Base-by-base conservation (phyloP, 2,888 invertebrate genomes). In the Lochmaea crataegi region DNA sequence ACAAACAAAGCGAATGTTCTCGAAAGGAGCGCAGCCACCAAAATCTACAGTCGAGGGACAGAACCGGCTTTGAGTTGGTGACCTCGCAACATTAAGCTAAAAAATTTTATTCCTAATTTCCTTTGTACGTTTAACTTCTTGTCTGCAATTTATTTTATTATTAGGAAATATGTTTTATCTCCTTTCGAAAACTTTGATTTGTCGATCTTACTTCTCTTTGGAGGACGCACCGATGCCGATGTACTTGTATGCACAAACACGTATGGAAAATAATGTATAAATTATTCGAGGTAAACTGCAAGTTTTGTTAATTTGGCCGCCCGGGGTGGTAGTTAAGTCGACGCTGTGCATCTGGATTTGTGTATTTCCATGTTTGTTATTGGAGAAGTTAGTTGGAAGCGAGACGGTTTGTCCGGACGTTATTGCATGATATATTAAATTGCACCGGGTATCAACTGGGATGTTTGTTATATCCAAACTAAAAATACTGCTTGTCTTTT, bases 281-380 rank as follows among this genome's bases (percentile, higher is more conserved):
- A 64, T 42, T 65, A 70, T 56, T 56, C 56, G 26, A 70, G 45
- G 70, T 67, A 61, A 70, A 73, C 70, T 64, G 51, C 64, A 42
- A 70, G 45, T 70, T 68, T 70, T 66, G 71, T 65, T 64, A 75
- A 73, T 75, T 56, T 66, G 14, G 51, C 68, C 70, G 69, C 71
- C 65, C 12, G 51, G 68, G 66, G 72, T 41, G 65, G 68, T 69
- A 65, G 68, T 75, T 75, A 77, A 77, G 65, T 68, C 70, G 68
- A 48, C 51, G 67, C 64, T 65, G 68, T 74, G 73, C 74, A 72
- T 74, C 67, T 71, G 60, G 68, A 66, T 71, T 68, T 73, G 69
- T 60, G 65, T 69, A 73, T 65, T 66, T 72, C 61, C 53, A 38
- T 65, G 65, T 73, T 69, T 69, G 68, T 65, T 69, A 69, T 69